phyloP scores from a whole-genome alignment of 37 sponge, comb jelly and placozoan genomes.

The Dysidea cf. avara region DNA sequence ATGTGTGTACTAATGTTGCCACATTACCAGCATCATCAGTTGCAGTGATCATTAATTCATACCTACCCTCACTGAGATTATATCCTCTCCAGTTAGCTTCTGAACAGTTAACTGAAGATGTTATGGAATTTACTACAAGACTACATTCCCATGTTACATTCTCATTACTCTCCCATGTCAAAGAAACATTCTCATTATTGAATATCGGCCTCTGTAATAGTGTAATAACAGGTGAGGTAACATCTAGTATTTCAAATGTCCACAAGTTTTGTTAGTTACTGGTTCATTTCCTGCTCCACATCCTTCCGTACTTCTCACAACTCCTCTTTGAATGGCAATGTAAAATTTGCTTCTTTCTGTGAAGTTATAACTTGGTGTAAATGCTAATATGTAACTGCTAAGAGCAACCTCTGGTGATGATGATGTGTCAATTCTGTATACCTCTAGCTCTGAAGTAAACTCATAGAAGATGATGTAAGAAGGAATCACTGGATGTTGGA shows the following conservation, averaged over 20 bases:
- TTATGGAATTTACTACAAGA: too few species aligned
- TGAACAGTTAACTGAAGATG: too few species aligned
- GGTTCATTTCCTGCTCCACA: slow-evolving; percentile 50
- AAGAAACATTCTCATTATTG: slow-evolving; percentile 22
- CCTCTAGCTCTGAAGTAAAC: slow-evolving; percentile 7
- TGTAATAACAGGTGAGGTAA: slow-evolving; percentile 21
- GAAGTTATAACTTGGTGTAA: slow-evolving; percentile 18
- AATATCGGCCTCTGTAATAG: slow-evolving; percentile 1
- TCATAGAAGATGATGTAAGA: too few species aligned
- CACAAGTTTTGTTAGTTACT: slow-evolving; percentile 22
- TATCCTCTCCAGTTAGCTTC: too few species aligned
- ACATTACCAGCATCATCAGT: too few species aligned
- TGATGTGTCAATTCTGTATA: slow-evolving; percentile 27
- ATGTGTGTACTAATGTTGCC: too few species aligned
- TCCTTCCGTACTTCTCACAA: slow-evolving; percentile 17
- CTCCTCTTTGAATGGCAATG: slow-evolving; percentile 22
- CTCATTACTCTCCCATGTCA: too few species aligned
- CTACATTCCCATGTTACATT: too few species aligned
- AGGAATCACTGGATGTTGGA: too few species aligned
- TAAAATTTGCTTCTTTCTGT: slow-evolving; percentile 14
- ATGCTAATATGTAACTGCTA: neutral
- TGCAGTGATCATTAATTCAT: too few species aligned
- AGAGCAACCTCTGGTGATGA: slow-evolving; percentile 17
- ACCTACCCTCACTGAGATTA: too few species aligned
- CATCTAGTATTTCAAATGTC: slow-evolving; percentile 36